Base-by-base conservation (phyloP, 2,113 vertebrate species). In the Alouatta palliata region DNA sequence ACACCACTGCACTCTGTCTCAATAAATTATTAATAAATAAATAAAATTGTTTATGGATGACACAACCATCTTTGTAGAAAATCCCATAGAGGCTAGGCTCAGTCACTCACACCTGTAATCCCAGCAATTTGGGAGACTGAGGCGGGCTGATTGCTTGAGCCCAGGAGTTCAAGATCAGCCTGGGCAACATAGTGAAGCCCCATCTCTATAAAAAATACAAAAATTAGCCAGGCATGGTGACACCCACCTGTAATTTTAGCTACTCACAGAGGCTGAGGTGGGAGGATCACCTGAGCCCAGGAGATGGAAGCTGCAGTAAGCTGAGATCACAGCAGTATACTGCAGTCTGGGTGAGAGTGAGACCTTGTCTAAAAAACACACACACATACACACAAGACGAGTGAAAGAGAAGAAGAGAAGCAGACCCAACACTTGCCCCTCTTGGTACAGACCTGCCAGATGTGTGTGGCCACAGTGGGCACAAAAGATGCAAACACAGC, bases 401-500 rank as follows among this genome's bases (percentile, higher is more conserved):
- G n/a, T 16, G 47, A 11, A 21, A 82, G 68, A n/a, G n/a, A n/a
- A 70, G 37, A 21, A 82, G 68, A 70, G 37, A 61, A 32, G 40
- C 82, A 25, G 37, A 30, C 45, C 52, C 37, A 75, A 70, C 32
- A 80, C 12, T 27, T 23, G 35, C n/a, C 21, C 52, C 56, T 54
- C 40, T 71, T n/a, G 14, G 35, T 35, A 20, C 3, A 5, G 47
- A 17, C 10, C 8, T 4, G 21, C 75, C 6, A 20, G 40, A 35
- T 77, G 47, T 0, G 16, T 8, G 45, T 32, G n/a, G 49, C 37
- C 40, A 32, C 0, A 0, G 19, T 0, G 35, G 47, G 14, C 5
- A 8, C 37, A n/a, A 10, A 1, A 0, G 8, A 19, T 32, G 25
- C 0, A 3, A 6, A 6, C 25, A 35, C 9, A n/a, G 19, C 32